A percentile compares a stretch with the other conserved stretches of the same genome.
Conservation (phyloP, 2,888 invertebrate genomes). For the Biston betularia region DNA sequence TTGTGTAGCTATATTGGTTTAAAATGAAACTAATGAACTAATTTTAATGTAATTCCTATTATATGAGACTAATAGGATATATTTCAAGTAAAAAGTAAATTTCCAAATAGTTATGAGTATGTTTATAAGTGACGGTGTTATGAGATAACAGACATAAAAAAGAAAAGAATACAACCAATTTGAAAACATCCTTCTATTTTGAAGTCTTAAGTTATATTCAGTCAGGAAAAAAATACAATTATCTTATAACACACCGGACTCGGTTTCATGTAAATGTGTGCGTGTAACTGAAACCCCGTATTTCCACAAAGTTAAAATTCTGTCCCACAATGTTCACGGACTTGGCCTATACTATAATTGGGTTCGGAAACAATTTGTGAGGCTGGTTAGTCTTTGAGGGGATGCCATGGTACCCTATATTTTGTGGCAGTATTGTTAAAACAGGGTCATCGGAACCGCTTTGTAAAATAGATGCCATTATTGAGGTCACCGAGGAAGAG, state of each 20-base stretch:
- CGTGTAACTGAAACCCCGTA: background rate
- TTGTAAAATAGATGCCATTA: conserved; percentile 29
- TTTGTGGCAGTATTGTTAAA: conserved; percentile 50
- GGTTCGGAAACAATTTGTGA: conserved; percentile 70
- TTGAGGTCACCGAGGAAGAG: conserved; percentile 20
- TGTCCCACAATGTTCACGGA: conserved; percentile 48
- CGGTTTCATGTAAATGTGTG: background rate
- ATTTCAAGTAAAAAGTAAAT: no score
- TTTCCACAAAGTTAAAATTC: conserved; percentile 44
- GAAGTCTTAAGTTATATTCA: no score
- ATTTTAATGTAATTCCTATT: no score
- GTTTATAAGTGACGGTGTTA: no score
- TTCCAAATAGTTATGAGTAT: no score
- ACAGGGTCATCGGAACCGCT: conserved; percentile 38
- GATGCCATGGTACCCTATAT: conserved; percentile 46
- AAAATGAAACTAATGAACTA: no score
- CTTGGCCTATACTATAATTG: conserved; percentile 63
- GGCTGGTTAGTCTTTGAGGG: conserved; percentile 51
- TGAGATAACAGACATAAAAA: no score
- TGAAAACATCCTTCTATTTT: no score
- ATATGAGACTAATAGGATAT: no score
- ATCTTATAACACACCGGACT: background rate
- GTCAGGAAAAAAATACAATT: background rate
- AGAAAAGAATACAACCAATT: no score
- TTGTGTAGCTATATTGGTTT: no score